Percentiles rank a stretch among this genome's conserved stretches.
Conservation (phyloP, 2,888 invertebrate genomes). For the Aleiodes testaceus region DNA sequence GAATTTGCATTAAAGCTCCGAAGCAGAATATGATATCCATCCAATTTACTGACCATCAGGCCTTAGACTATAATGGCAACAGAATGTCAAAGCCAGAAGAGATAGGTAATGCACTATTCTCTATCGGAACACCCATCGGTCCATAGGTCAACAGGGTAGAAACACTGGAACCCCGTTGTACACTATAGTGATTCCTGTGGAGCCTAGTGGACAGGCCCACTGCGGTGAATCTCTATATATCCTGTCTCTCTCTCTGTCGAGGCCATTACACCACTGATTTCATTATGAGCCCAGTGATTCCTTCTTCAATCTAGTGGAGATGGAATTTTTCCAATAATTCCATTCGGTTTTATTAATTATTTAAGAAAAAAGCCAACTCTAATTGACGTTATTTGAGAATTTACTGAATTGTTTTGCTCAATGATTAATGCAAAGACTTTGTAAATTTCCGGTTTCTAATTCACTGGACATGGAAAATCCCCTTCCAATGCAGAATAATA, state of each 20-base stretch:
- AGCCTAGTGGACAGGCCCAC: constrained; percentile 39
- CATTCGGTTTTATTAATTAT: too few species aligned
- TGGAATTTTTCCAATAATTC: too few species aligned
- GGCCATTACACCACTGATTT: constrained; percentile 71
- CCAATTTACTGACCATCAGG: constrained; percentile 2
- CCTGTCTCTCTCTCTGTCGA: constrained; percentile 61
- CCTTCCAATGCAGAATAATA: not conserved
- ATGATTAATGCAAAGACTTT: too few species aligned
- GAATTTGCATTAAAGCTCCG: not conserved
- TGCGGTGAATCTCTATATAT: not conserved
- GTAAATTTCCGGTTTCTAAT: constrained; percentile 42
- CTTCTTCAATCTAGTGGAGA: not conserved
- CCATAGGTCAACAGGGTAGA: constrained; percentile 5
- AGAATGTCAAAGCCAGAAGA: constrained; percentile 8
- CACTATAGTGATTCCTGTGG: constrained; percentile 54
- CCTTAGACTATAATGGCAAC: constrained; percentile 11
- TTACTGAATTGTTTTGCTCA: too few species aligned
- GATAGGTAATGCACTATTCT: constrained; percentile 9
- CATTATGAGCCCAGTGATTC: constrained; percentile 59
- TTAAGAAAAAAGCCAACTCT: too few species aligned
- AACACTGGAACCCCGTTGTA: constrained; percentile 14
- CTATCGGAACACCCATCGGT: not conserved
- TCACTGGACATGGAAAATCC: too few species aligned
- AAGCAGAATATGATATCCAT: constrained; percentile 9
- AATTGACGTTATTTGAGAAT: too few species aligned